Evolutionary conservation across 2,888 invertebrate species (phyloP).

Genomic region (Tenodera sinensis): DNA sequence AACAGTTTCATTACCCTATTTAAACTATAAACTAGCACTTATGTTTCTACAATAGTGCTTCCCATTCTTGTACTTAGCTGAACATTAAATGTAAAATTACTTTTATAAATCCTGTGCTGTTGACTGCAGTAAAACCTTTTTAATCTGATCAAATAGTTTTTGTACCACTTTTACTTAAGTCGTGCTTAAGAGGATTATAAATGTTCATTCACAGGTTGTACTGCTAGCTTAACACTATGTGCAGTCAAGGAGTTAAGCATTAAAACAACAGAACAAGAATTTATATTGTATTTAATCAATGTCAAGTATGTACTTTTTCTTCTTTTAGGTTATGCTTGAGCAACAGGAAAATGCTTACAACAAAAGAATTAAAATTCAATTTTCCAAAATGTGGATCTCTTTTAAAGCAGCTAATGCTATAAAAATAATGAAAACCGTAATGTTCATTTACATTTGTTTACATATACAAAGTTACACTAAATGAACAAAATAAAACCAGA

Average conservation of each 20-base stretch:
- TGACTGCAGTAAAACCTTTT: neutral
- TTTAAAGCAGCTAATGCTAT: neutral
- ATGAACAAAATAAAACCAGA: neutral
- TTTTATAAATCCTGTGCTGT: neutral
- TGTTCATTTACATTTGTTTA: neutral
- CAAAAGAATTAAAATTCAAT: neutral
- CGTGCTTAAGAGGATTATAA: neutral
- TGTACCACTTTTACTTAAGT: neutral
- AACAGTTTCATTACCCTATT: neutral
- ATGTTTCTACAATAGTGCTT: neutral
- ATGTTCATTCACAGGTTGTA: neutral
- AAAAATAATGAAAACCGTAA: neutral
- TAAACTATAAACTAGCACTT: neutral
- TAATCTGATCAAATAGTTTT: neutral
- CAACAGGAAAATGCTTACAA: neutral
- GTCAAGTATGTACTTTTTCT: neutral
- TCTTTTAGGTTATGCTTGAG: neutral
- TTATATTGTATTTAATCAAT: neutral
- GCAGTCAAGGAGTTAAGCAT: neutral
- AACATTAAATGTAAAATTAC: neutral
- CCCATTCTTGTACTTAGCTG: neutral
- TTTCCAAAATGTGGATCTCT: neutral
- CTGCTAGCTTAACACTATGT: neutral
- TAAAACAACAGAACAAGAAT: neutral
- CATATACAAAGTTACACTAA: neutral